These are phyloP conservation scores for Hippopotamus amphibius DNA, from an alignment of 2,113 vertebrate species.

Conservation along the genomic window DNA sequence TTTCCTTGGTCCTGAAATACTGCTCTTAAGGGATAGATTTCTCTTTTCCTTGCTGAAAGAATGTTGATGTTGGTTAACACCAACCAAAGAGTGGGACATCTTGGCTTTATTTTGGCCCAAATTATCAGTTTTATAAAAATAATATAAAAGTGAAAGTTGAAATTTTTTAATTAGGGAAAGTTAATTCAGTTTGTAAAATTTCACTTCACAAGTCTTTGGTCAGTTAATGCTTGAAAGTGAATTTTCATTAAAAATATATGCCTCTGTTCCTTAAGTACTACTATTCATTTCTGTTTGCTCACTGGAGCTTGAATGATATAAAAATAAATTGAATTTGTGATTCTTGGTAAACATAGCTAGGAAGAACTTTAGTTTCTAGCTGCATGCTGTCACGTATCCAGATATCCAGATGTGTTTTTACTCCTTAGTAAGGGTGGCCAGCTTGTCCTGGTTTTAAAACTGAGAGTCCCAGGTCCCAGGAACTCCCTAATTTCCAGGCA, in stretches of 20 bases:
- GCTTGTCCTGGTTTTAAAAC: constrained; percentile 47
- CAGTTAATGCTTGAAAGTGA: constrained; percentile 50
- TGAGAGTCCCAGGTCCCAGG: neutral
- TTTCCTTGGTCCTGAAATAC: constrained; percentile 21
- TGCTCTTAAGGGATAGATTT: neutral
- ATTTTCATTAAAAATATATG: constrained; percentile 29
- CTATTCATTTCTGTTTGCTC: constrained; percentile 44
- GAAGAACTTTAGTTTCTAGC: neutral
- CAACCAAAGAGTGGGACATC: neutral
- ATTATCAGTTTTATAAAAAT: constrained; percentile 47
- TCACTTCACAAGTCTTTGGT: neutral
- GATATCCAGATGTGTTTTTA: neutral
- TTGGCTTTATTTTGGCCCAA: constrained; percentile 38
- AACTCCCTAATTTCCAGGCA: constrained; percentile 31
- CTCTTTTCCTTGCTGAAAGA: constrained; percentile 26
- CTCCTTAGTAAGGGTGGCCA: neutral
- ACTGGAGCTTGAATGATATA: neutral
- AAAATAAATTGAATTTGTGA: constrained; percentile 53
- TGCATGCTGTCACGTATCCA: neutral
- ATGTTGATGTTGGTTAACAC: neutral
- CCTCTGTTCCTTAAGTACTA: constrained; percentile 32
- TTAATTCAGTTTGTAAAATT: constrained; percentile 48
- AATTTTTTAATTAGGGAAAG: neutral
- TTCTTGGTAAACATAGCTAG: neutral
- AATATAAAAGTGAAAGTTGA: constrained; percentile 8